Evolutionary conservation across 2,888 invertebrate genomes (phyloP).

Genomic region (Scaptomyza tumidula): DNA sequence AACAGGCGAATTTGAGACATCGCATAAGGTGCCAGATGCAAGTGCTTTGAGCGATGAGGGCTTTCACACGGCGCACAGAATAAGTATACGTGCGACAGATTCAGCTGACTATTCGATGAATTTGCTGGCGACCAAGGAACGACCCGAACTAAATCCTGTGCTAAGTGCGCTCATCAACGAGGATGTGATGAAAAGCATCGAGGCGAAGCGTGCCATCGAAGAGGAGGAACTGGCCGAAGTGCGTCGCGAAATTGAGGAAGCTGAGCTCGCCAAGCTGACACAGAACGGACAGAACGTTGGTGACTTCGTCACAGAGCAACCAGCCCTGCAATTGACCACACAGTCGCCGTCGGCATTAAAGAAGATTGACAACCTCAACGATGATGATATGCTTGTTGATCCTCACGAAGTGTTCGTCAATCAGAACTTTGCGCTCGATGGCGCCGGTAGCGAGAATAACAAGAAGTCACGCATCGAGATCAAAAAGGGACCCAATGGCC

Average conservation of each 20-base stretch:
- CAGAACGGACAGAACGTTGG: slow-evolving; percentile 8
- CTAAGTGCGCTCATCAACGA: slow-evolving; percentile 85
- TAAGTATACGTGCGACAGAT: slow-evolving; percentile 66
- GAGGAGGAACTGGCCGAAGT: slow-evolving; percentile 78
- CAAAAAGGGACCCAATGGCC: slow-evolving; percentile 94
- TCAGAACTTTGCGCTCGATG: slow-evolving; percentile 86
- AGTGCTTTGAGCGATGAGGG: slow-evolving; percentile 81
- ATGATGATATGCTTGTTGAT: slow-evolving; percentile 75
- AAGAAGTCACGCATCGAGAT: slow-evolving; percentile 91
- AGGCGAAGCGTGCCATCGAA: slow-evolving; percentile 84
- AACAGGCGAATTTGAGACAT: slow-evolving; percentile 86
- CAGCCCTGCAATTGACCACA: slow-evolving; percentile 73
- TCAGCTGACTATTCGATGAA: slow-evolving; percentile 77
- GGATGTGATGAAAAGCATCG: slow-evolving; percentile 86
- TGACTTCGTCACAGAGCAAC: slow-evolving; percentile 55
- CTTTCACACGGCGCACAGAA: slow-evolving; percentile 83
- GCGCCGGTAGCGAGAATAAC: slow-evolving; percentile 89
- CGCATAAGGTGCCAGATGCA: slow-evolving; percentile 88
- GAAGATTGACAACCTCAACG: slow-evolving; percentile 50
- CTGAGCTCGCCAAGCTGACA: slow-evolving; percentile 52
- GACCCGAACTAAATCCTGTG: slow-evolving; percentile 84
- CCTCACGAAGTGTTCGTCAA: slow-evolving; percentile 82
- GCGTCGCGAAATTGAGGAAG: slow-evolving; percentile 69
- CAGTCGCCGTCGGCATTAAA: slow-evolving; percentile 56
- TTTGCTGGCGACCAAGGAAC: slow-evolving; percentile 83